Base-by-base conservation (phyloP, 2,888 invertebrate species). In the Drosophila helvetica region DNA sequence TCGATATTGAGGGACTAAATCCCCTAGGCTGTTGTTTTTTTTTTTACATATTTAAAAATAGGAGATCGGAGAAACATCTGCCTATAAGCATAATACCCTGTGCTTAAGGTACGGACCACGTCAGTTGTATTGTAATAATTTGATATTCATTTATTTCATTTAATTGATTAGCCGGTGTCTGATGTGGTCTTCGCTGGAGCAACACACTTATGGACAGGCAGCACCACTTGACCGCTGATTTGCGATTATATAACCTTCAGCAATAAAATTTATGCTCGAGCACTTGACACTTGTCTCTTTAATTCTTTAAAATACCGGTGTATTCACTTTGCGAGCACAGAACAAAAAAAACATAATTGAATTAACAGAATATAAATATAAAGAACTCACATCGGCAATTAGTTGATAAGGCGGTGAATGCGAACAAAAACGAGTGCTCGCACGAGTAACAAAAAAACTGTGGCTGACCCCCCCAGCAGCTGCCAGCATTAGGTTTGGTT, bases 71-170 rank as follows among this genome's bases (percentile, higher is more conserved):
- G 30, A 30, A 12, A 33, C 4, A 12, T 0, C 12, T 5, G 12
- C 1, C 33, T 12, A 33, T 1, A 4, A 33, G 12, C 33, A 4
- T 15, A 1, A 15, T 38, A 38, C n/a, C 38, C 38, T n/a, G 7
- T 7, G 38, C n/a, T n/a, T 38, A n/a, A n/a, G 2, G 38, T 5
- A 38, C 38, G n/a, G 38, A 7, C 38, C 43, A 66, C 48, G 70
- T 70, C 42, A 65, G 58, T 58, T 70, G 71, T 59, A 66, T 22
- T 70, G 70, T 57, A 57, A 15, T 38, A n/a, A 38, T 7, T 38
- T 38, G 38, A 38, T 38, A 38, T 7, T 38, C 7, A 7, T n/a
- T 48, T n/a, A 19, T 17, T 53, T 53, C 47, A 53, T 42, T 30
- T 46, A 69, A 55, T 67, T 51, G 51, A 72, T 59, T 18, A 51